Base-by-base conservation (phyloP, 2,797 vertebrate species). In the Falco berigora region DNA sequence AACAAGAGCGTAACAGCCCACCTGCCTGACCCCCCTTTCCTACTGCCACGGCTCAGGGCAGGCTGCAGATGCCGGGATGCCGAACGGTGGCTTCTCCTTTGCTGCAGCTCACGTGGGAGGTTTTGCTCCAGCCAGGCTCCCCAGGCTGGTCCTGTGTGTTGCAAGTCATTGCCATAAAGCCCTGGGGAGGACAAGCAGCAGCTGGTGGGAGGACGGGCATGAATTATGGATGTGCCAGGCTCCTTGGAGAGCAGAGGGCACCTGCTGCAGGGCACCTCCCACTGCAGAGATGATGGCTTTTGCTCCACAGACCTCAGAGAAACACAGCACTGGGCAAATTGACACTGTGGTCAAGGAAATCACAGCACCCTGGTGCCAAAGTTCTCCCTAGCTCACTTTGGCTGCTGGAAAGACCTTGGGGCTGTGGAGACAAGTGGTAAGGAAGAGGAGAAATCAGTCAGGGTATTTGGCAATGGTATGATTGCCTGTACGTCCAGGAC, bases 271-370 rank as follows among this genome's bases (percentile, higher is more conserved):
- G 36, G 28, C 47, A 44, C 13, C 38, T 77, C 66, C 56, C 2
- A 3, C 28, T 49, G 21, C 42, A 61, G 73, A 62, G 55, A 69
- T 1, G 4, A 74, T 5, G 52, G 52, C 52, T 56, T 59, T 82
- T 74, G 34, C 56, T 91, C 38, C 67, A 23, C 30, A 74, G 42
- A n/a, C 24, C 50, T 42, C 42, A 47, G 22, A 73, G 42, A 67
- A 68, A 56, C 74, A 40, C 44, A 22, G 10, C 6, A 42, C 42
- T 2, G 3, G 36, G 24, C 46, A 82, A 23, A n/a, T 0, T 17
- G 52, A 42, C 0, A 0, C 61, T 3, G 4, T 6, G 47, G 38
- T 20, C 8, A 2, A 13, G 28, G 47, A 4, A 36, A 85, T 30
- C 28, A 32, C 47, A 47, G 36, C 0, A 0, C 23, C 46, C 16